phyloP scores from a whole-genome alignment of 2,113 vertebrate genomes.

The Neolamprologus hecqui region DNA sequence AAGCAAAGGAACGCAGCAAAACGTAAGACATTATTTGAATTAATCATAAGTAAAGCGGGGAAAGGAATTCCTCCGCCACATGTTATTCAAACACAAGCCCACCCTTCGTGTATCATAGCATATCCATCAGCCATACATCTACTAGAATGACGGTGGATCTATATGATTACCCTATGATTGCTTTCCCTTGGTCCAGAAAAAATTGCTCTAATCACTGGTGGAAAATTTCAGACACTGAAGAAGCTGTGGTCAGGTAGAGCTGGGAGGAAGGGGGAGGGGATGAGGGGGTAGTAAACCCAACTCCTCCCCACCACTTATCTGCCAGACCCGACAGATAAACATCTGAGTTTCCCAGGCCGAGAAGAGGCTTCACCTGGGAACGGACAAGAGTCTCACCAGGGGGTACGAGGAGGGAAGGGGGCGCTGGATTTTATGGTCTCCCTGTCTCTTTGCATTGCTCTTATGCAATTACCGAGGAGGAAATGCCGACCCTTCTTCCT shows the following conservation, averaged over 20 bases:
- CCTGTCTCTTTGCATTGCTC: conserved; percentile 26
- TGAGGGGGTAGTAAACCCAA: neutral
- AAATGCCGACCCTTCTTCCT: conserved; percentile 6
- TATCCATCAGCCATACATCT: neutral
- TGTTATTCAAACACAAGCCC: neutral
- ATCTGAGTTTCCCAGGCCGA: conserved; percentile 49
- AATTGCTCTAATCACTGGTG: conserved; percentile 13
- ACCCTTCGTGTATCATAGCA: neutral
- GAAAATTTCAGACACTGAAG: conserved; percentile 10
- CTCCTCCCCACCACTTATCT: conserved; percentile 30
- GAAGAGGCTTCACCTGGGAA: conserved; percentile 53
- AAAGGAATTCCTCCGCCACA: neutral
- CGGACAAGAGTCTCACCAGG: conserved; percentile 26
- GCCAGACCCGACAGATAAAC: conserved; percentile 52
- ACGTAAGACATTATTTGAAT: neutral
- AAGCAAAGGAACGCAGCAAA: neutral
- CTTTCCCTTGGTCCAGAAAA: conserved; percentile 16
- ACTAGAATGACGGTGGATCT: conserved; percentile 10
- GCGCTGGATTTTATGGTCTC: conserved; percentile 25
- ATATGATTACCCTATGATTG: conserved; percentile 24
- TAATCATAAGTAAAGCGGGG: neutral
- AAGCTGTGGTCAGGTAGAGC: conserved; percentile 36
- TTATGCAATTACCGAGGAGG: conserved; percentile 35
- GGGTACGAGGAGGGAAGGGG: neutral
- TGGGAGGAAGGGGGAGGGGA: neutral